A percentile compares a stretch with the other conserved stretches of the same genome.
Conservation (phyloP, 2,113 vertebrate genomes). For the Syrmaticus mikado region DNA sequence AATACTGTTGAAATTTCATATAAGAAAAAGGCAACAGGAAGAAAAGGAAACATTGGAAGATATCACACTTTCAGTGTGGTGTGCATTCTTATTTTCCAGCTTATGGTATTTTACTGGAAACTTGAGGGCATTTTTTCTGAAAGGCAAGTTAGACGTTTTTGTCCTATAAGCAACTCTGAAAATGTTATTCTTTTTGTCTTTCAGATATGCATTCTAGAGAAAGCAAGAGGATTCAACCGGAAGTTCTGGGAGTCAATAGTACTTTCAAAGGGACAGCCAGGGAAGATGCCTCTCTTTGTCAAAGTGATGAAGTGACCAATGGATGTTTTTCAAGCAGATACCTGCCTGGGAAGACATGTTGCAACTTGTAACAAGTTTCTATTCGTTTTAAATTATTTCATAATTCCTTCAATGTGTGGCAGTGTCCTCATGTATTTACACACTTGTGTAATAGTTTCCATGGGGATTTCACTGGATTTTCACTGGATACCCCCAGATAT, state of each 20-base stretch:
- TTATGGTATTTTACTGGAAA: background rate
- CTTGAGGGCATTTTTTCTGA: background rate
- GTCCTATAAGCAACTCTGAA: background rate
- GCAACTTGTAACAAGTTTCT: background rate
- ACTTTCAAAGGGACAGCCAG: background rate
- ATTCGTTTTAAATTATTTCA: background rate
- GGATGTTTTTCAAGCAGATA: background rate
- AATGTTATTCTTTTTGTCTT: background rate
- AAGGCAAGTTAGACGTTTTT: background rate
- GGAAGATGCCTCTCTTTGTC: background rate
- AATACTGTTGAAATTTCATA: background rate
- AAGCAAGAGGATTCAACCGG: background rate
- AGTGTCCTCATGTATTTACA: background rate
- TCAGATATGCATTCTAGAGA: background rate
- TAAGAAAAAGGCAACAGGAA: background rate
- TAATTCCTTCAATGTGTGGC: background rate
- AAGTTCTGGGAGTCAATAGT: background rate
- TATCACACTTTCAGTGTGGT: background rate
- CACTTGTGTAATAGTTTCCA: fast-evolving
- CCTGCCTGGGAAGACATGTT: background rate
- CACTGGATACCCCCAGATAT: background rate
- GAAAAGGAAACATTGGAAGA: background rate
- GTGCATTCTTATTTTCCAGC: background rate
- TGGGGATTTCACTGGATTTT: background rate
- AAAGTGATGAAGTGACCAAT: background rate